A percentile compares a stretch with the other conserved stretches of the same genome.
phyloP scores from a whole-genome alignment of 2,888 invertebrate species.

The Agrypnus murinus region DNA sequence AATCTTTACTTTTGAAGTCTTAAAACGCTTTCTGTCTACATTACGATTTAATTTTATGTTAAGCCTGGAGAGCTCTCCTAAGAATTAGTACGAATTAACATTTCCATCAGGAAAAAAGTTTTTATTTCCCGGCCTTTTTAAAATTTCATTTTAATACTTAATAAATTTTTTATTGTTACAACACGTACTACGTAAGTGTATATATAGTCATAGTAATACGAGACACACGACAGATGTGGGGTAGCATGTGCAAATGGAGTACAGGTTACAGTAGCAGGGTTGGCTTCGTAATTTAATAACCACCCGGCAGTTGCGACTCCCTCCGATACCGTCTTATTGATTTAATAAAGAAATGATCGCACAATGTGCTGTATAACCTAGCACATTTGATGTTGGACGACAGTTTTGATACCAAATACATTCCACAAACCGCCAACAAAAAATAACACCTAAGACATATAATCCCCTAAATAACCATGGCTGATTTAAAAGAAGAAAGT shows the following conservation, averaged over 20 bases:
- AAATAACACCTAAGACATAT: too few species aligned
- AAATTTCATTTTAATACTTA: background rate
- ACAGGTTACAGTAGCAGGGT: conserved; percentile 52
- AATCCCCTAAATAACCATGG: too few species aligned
- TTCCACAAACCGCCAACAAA: conserved; percentile 9
- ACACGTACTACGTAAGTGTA: background rate
- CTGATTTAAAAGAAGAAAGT: too few species aligned
- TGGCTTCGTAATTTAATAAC: conserved; percentile 69
- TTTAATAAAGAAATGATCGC: conserved; percentile 69
- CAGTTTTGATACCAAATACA: conserved; percentile 39
- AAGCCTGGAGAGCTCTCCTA: conserved; percentile 41
- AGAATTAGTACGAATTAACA: conserved; percentile 48
- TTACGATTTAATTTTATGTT: conserved; percentile 51
- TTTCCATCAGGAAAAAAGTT: conserved; percentile 13
- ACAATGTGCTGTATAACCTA: conserved; percentile 55
- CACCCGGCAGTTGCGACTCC: conserved; percentile 62
- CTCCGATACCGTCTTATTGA: conserved; percentile 67
- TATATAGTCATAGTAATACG: conserved; percentile 1
- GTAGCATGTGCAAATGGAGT: conserved; percentile 50
- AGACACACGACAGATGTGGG: conserved; percentile 38
- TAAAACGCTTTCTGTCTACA: conserved; percentile 52
- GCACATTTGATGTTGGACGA: conserved; percentile 44
- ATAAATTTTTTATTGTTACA: background rate
- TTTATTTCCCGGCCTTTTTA: background rate
- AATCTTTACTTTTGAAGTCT: conserved; percentile 54